Base-by-base conservation (phyloP, 2,888 invertebrate genomes). In the Labia minor region DNA sequence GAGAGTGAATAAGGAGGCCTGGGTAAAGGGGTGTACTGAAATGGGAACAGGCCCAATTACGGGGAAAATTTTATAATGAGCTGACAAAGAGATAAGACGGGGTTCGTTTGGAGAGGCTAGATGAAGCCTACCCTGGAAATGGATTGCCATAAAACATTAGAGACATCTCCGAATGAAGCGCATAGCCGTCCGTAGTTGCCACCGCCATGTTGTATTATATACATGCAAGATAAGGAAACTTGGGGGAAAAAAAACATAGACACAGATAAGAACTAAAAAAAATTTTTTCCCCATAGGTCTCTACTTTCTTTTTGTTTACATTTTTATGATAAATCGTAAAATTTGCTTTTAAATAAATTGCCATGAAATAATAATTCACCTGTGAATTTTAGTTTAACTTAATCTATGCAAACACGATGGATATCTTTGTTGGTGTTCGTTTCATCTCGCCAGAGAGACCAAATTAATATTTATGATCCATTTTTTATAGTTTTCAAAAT, bases 41-140 rank as follows among this genome's bases (percentile, higher is more conserved):
- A 49, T 49, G 49, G 49, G 49, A 49, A 49, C 49, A 49, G 49
- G 49, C 49, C 49, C 49, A 49, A 49, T 49, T 49, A 49, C 49
- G 14, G 49, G 49, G 49, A 49, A 49, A 49, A 49, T 49, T 49
- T 49, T 49, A 49, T 49, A 49, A 49, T 49, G 49, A 49, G 49
- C 49, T 49, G 49, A 49, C 49, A 49, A 49, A 16, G 16, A 49
- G 4, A 49, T 10, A 14, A 49, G 8, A 49, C 49, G 16, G 49
- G 49, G 49, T 49, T 49, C 49, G 49, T 49, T 49, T 49, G 49
- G 49, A 3, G 49, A n/a, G 3, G 14, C 49, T 49, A 11, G 16
- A 16, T n/a, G 49, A 11, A 49, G 49, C 16, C 49, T n/a, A 49
- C 49, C n/a, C 49, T 4, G 14, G 16, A 49, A 49, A 49, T 49